Percentiles rank a stretch among this genome's conserved stretches.
Conservation (phyloP, 2,113 vertebrate species). For the Pheucticus melanocephalus region DNA sequence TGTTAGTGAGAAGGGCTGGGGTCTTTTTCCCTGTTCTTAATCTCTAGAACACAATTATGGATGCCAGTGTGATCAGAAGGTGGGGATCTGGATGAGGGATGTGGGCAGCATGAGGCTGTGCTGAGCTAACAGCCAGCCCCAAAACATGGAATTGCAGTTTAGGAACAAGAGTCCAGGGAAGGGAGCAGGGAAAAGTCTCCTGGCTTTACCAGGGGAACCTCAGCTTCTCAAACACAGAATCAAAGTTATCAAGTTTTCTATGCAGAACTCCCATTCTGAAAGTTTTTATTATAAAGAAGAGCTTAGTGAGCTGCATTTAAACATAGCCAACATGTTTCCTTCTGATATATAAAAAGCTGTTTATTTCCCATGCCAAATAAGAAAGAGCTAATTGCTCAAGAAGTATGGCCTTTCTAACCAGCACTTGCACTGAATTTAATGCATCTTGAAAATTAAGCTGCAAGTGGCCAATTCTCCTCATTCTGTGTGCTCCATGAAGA, state of each 20-base stretch:
- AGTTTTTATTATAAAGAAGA: not conserved
- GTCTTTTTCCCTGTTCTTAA: not conserved
- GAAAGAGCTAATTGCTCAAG: not conserved
- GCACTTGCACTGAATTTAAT: not conserved
- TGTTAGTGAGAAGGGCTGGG: not conserved
- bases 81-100: not conserved
- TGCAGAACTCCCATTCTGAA: not conserved
- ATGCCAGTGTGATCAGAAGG: not conserved
- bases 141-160: not conserved
- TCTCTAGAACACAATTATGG: not conserved
- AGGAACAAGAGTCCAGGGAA: not conserved
- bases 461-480: not conserved
- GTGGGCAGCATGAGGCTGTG: fast-evolving
- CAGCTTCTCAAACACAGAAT: not conserved
- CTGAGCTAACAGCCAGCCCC: not conserved
- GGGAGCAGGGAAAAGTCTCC: not conserved
- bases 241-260: not conserved
- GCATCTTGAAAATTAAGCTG: not conserved
- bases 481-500: not conserved
- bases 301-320: not conserved
- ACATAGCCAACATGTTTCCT: not conserved
- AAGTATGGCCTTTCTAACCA: not conserved
- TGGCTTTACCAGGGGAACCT: not conserved
- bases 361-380: not conserved
- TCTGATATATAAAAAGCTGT: not conserved